phyloP scores from a whole-genome alignment of 2,888 invertebrate species.

The Stenurella melanura region DNA sequence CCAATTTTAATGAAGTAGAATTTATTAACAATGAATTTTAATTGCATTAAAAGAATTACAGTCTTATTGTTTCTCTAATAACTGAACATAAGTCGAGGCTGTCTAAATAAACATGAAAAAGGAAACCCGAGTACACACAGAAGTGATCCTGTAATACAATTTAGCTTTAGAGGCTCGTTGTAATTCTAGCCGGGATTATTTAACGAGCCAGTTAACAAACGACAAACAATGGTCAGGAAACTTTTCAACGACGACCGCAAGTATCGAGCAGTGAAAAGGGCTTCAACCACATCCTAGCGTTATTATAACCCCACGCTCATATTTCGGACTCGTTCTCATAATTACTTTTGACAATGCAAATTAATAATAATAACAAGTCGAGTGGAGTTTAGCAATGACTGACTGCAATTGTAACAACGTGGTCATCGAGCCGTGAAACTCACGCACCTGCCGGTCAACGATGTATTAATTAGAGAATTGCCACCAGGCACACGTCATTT shows the following conservation, averaged over 20 bases:
- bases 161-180: constrained; percentile 58
- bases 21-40: neutral
- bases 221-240: constrained; percentile 68
- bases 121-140: constrained; percentile 54
- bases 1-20: neutral
- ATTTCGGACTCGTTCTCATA: constrained; percentile 50
- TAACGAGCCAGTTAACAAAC: constrained; percentile 69
- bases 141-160: constrained; percentile 60
- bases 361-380: constrained; percentile 60
- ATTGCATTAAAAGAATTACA: neutral
- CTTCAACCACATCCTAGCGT: constrained; percentile 68
- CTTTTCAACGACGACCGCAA: constrained; percentile 67
- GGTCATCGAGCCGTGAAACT: constrained; percentile 63
- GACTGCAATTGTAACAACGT: constrained; percentile 63
- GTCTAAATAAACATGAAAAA: constrained; percentile 51
- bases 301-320: constrained; percentile 30
- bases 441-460: constrained; percentile 62
- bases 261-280: constrained; percentile 63
- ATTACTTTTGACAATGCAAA: constrained; percentile 59
- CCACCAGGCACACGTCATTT: constrained; percentile 63
- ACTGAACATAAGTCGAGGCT: neutral
- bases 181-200: constrained; percentile 66
- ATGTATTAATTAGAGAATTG: constrained; percentile 64
- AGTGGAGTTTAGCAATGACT: constrained; percentile 48
- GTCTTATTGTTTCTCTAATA: constrained; percentile 4